phyloP scores from a whole-genome alignment of 2,113 vertebrate genomes.

The Alethe diademata region DNA sequence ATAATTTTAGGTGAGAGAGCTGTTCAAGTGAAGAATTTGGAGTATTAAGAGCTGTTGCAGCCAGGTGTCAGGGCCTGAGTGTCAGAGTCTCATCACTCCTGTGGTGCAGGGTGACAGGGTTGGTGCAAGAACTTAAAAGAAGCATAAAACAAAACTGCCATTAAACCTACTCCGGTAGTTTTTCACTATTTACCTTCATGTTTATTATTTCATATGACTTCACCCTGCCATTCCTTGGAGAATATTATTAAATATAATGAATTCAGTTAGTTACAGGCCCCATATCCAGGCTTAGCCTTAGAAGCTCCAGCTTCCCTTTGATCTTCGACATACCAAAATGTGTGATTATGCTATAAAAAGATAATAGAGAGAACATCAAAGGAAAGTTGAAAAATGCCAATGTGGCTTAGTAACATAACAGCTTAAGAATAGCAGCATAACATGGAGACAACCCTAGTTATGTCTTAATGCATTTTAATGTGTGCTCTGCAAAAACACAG shows the following conservation, averaged over 20 bases:
- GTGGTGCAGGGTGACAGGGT: background rate
- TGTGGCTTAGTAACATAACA: conserved; percentile 69
- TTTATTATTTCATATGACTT: conserved; percentile 71
- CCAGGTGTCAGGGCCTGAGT: background rate
- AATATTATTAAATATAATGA: conserved; percentile 76
- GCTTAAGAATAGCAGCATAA: conserved; percentile 70
- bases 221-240: conserved; percentile 60
- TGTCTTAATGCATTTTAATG: conserved; percentile 72
- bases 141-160: conserved; percentile 38
- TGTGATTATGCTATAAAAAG: conserved; percentile 73
- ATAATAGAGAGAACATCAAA: conserved; percentile 70
- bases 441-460: conserved; percentile 68
- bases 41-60: background rate
- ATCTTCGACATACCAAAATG: conserved; percentile 70
- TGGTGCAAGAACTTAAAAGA: conserved; percentile 5
- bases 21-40: background rate
- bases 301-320: conserved; percentile 71
- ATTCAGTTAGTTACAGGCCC: conserved; percentile 71
- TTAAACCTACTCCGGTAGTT: conserved; percentile 58
- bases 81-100: background rate
- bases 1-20: background rate
- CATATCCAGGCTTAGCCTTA: conserved; percentile 65
- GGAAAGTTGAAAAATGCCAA: conserved; percentile 54
- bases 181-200: conserved; percentile 70
- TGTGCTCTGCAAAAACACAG: conserved; percentile 24